These are phyloP conservation scores for Petaurus breviceps DNA, from an alignment of 2,113 vertebrate genomes.

Conservation along the genomic window DNA sequence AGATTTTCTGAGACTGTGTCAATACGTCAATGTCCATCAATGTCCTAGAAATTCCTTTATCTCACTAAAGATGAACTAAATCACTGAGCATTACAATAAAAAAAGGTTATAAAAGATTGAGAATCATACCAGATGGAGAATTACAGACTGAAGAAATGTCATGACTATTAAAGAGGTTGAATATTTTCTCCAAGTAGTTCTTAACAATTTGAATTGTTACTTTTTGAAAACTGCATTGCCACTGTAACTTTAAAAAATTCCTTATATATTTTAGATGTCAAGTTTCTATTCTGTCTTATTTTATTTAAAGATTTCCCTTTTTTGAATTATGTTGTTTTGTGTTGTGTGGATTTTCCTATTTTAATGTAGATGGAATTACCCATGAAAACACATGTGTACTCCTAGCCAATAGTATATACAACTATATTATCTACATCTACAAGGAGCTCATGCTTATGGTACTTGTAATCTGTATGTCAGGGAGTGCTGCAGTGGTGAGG, in stretches of 20 bases:
- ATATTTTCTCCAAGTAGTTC: not conserved
- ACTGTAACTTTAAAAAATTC: not conserved
- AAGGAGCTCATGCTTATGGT: not conserved
- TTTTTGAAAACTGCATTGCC: not conserved
- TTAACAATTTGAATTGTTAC: not conserved
- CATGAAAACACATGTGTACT: not conserved
- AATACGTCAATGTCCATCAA: not conserved
- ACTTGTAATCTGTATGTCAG: not conserved
- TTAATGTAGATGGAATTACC: not conserved
- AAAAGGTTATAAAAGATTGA: not conserved
- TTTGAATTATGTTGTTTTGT: not conserved
- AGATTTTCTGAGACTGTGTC: not conserved
- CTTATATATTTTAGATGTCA: not conserved
- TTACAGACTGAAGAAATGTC: not conserved
- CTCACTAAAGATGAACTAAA: not conserved
- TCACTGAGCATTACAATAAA: not conserved
- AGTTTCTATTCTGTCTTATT: not conserved
- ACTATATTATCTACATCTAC: not conserved
- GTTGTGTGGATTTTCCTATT: not conserved
- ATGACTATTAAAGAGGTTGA: not conserved
- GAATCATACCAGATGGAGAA: not conserved
- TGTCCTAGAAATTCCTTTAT: not conserved
- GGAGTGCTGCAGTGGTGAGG: not conserved
- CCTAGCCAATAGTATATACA: not conserved
- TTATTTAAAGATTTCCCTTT: not conserved